Conservation (phyloP, 92 coral and sea anemone species). For the Heteractis magnifica region DNA sequence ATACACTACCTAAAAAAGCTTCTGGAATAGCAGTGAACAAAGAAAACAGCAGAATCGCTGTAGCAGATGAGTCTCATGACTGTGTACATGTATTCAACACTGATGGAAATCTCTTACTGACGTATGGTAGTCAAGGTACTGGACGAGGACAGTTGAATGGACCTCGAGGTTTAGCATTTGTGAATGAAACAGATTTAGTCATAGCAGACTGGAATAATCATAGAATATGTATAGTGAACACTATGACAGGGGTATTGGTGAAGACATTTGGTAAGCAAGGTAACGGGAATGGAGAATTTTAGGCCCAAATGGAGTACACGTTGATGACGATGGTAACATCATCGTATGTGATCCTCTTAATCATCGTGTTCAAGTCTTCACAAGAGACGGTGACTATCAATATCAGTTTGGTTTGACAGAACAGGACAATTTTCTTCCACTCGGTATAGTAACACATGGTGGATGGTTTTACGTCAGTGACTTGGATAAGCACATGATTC, state of each 20-base stretch:
- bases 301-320: slow-evolving; percentile 10
- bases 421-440: not conserved
- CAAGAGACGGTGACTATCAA: slow-evolving; percentile 4
- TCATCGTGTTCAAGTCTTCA: slow-evolving; percentile 17
- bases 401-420: not conserved
- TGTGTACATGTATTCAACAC: not conserved
- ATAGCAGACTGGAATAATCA: slow-evolving; percentile 1
- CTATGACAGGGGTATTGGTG: not conserved
- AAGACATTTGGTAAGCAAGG: slow-evolving; percentile 1
- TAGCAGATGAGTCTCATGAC: not conserved
- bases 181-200: slow-evolving; percentile 5
- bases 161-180: slow-evolving; percentile 12
- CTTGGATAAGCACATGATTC: too few species aligned
- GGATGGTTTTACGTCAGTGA: slow-evolving; percentile 1
- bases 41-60: not conserved
- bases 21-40: slow-evolving; percentile 4
- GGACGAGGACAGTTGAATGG: not conserved
- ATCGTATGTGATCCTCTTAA: not conserved
- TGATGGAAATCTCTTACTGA: not conserved
- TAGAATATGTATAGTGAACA: not conserved
- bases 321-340: slow-evolving; percentile 7
- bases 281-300: too few species aligned
- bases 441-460: not conserved
- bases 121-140: slow-evolving; percentile 14
- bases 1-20: too few species aligned